phyloP scores from a whole-genome alignment of 2,888 invertebrate species.

The Colostygia pectinataria region DNA sequence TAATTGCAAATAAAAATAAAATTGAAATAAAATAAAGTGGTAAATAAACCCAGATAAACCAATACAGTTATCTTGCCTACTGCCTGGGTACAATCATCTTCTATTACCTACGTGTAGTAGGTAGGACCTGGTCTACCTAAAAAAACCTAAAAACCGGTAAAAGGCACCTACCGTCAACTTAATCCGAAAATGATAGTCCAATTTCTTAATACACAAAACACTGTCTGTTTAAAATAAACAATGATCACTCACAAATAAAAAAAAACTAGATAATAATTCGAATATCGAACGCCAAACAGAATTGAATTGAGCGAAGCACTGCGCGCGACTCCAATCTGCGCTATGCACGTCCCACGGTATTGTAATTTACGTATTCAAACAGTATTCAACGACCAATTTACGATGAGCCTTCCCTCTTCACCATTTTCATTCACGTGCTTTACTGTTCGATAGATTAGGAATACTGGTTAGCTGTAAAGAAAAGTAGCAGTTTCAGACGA shows the following conservation, averaged over 20 bases:
- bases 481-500: slow-evolving; percentile 35
- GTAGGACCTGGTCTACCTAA: no score
- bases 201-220: no score
- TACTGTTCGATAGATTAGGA: slow-evolving; percentile 20
- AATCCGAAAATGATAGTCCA: no score
- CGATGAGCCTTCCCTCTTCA: slow-evolving; percentile 37
- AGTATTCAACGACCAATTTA: slow-evolving; percentile 45
- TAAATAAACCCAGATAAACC: no score
- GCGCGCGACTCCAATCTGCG: slow-evolving; percentile 63
- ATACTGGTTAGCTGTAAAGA: slow-evolving; percentile 23
- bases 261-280: slow-evolving; percentile 32
- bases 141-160: no score
- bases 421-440: slow-evolving; percentile 18
- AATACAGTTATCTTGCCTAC: no score
- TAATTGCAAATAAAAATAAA: no score
- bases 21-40: no score
- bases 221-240: no score
- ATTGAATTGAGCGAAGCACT: slow-evolving; percentile 40
- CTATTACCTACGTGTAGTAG: no score
- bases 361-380: slow-evolving; percentile 56
- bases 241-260: slow-evolving; percentile 19
- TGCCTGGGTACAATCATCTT: no score
- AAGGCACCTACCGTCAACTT: no score
- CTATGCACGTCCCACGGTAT: slow-evolving; percentile 56
- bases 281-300: slow-evolving; percentile 39